phyloP scores from a whole-genome alignment of 2,113 vertebrate species.

The Procapra przewalskii region DNA sequence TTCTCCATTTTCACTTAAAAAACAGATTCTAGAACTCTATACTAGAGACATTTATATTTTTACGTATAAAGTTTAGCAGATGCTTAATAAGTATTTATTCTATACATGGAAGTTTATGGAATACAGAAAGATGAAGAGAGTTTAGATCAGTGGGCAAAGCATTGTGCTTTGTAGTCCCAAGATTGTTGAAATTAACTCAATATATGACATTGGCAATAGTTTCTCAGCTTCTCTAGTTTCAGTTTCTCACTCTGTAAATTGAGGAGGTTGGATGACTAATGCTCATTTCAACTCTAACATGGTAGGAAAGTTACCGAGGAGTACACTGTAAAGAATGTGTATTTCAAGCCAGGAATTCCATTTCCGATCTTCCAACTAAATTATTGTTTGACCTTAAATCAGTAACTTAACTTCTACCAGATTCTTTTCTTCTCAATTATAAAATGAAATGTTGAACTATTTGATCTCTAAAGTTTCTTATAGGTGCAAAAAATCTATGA shows the following conservation, averaged over 20 bases:
- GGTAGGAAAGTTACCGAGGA: slow-evolving; percentile 21
- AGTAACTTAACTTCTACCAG: slow-evolving; percentile 54
- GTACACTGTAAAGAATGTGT: neutral
- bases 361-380: slow-evolving; percentile 52
- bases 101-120: neutral
- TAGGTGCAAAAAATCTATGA: slow-evolving; percentile 63
- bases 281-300: slow-evolving; percentile 27
- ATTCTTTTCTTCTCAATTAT: slow-evolving; percentile 52
- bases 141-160: neutral
- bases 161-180: neutral
- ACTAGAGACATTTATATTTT: neutral
- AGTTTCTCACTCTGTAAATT: neutral
- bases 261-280: neutral
- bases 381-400: slow-evolving; percentile 68
- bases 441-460: slow-evolving; percentile 44
- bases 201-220: neutral
- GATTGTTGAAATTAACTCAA: neutral
- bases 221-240: slow-evolving; percentile 9
- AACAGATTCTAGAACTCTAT: neutral
- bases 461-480: slow-evolving; percentile 65
- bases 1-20: slow-evolving; percentile 5
- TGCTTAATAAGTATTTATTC: neutral
- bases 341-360: slow-evolving; percentile 49
- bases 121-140: neutral
- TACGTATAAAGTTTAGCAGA: neutral